Evolutionary conservation across 2,113 vertebrate genomes (phyloP).

Genomic region (Haemorhous mexicanus): DNA sequence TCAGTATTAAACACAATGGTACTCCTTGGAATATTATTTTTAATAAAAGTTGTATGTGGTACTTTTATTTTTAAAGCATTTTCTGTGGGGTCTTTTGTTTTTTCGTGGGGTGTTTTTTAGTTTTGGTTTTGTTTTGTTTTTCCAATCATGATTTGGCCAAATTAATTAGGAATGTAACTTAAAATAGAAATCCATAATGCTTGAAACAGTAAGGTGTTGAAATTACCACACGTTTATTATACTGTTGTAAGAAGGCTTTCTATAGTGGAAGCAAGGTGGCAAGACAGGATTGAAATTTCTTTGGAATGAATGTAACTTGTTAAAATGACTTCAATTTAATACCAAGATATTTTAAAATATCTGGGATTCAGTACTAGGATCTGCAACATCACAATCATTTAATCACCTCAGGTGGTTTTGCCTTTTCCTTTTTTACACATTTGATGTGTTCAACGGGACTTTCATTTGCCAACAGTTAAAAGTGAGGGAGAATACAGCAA

Average conservation of each 20-base stretch:
- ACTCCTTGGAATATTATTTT: conserved; percentile 49
- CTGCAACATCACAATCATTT: not conserved
- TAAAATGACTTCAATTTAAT: not conserved
- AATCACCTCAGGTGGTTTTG: not conserved
- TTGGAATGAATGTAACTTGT: not conserved
- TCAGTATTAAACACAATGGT: conserved; percentile 76
- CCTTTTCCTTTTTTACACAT: not conserved
- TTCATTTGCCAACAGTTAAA: conserved; percentile 24
- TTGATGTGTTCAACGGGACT: not conserved
- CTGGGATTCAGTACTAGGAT: not conserved
- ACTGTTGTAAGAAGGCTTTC: not conserved
- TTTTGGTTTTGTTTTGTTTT: not conserved
- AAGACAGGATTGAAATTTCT: not conserved
- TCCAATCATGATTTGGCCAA: conserved; percentile 24
- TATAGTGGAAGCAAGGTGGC: not conserved
- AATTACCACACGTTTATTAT: not conserved
- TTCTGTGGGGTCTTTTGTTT: conserved; percentile 12
- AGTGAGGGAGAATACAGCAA: not conserved
- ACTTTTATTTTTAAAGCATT: conserved; percentile 65
- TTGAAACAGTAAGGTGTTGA: conserved; percentile 13
- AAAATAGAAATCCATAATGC: conserved; percentile 31
- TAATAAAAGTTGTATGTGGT: conserved; percentile 59
- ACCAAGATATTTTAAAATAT: not conserved
- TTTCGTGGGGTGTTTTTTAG: not conserved
- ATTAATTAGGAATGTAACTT: conserved; percentile 63